Evolutionary conservation across 2,888 invertebrate genomes (phyloP), one percentile per base, ranked within the genome.

Genomic region (Ypsolopha scabrella): DNA sequence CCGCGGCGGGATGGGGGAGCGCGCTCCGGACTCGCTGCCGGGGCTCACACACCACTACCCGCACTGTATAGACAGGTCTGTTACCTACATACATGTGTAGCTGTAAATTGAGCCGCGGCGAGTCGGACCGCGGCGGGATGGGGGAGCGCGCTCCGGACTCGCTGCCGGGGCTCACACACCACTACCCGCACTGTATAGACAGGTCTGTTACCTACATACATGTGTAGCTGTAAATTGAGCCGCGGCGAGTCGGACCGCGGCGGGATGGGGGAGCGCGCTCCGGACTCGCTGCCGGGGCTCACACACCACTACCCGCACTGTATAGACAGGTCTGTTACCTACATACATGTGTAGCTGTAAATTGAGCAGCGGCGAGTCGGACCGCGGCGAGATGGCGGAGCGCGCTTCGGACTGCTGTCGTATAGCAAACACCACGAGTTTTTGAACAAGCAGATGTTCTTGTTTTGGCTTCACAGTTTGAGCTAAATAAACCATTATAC

Each of bases 281-380:
- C 92, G 9, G 90, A 88, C 67, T 82, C 90, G 34, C 90, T 92
- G 60, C 92, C 92, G 13, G 92, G 92, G 47, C 85, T 92, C 52
- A 87, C 90, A 61, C n/a, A n/a, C n/a, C n/a, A n/a, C n/a, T n/a
- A n/a, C n/a, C 88, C 89, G 52, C 88, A 88, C 64, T 90, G 41
- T 11, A 41, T 41, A 41, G 41, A 41, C 41, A 41, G 41, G 41
- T 41, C n/a, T n/a, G n/a, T n/a, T n/a, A n/a, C n/a, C n/a, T n/a
- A n/a, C n/a, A n/a, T n/a, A n/a, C n/a, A n/a, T n/a, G n/a, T n/a
- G n/a, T n/a, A n/a, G n/a, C n/a, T n/a, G n/a, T 55, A 58, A 58
- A 52, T 50, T 54, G n/a, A 79, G 83, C 64, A 57, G 55, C 49
- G 54, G 55, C 38, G 78, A 75, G 69, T 83, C 80, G 73, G 65